Evolutionary conservation across 2,888 invertebrate genomes (phyloP), one percentile per base, ranked within the genome.

Genomic region (Rotaria magnacalcarata): DNA sequence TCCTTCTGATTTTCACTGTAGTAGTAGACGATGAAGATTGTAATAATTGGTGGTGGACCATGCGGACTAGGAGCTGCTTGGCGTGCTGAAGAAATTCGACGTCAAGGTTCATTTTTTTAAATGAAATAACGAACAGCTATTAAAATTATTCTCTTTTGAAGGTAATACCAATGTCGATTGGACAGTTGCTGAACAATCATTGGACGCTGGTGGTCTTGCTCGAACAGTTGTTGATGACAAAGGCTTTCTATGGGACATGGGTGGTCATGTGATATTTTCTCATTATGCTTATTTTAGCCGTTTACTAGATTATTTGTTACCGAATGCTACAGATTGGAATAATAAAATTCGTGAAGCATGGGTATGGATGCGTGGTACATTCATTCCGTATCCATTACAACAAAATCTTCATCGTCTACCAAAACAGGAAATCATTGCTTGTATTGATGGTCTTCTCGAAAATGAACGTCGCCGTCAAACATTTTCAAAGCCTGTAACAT

Each of bases 191-290:
- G 80, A 84, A 80, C 24, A 88, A 87, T 88, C 88, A 54, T 84
- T 87, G 0, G 60, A 87, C 50, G 85, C 89, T 58, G 90, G 90
- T 34, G 90, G 90, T 41, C 88, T 90, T 10, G 89, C 90, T 21
- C 88, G 89, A 86, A 89, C 89, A 34, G 89, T 90, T 19, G 87
- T 87, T 47, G 90, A 90, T 87, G 88, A 88, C 21, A 88, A 89
- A 84, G 90, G 90, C 19, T 90, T 90, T 88, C 88, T 90, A 47
- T 90, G 90, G 90, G 90, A 90, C 84, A 90, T 90, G 89, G 90
- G 90, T 47, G 89, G 89, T 34, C 90, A 90, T 85, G 89, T 90
- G 87, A 90, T 89, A 54, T 90, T 90, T 88, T 88, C 89, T 75
- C 89, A 89, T 87, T 85, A 85, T 67, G 50, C 84, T 50, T 84